phyloP scores from a whole-genome alignment of 2,113 vertebrate species.

The Phylloscopus trochilus region DNA sequence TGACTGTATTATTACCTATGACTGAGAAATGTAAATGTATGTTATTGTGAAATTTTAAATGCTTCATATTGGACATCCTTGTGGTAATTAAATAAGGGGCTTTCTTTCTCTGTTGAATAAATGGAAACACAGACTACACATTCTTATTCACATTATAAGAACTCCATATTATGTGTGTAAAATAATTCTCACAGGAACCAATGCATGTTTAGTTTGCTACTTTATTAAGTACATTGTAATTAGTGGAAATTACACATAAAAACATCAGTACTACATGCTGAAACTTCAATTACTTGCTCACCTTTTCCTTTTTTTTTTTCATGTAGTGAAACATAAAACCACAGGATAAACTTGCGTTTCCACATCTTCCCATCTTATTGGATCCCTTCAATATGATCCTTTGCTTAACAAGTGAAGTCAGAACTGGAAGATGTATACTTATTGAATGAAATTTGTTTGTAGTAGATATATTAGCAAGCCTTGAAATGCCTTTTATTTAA shows the following conservation, averaged over 20 bases:
- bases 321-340: background rate
- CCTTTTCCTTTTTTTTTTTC: background rate
- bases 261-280: background rate
- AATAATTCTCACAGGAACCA: background rate
- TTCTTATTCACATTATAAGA: background rate
- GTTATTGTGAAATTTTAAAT: background rate
- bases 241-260: background rate
- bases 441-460: background rate
- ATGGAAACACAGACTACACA: accelerated
- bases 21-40: background rate
- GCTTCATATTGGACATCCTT: background rate
- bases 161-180: background rate
- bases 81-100: background rate
- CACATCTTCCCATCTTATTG: background rate
- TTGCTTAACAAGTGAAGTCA: background rate
- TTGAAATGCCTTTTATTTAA: background rate
- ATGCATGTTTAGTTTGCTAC: background rate
- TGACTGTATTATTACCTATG: background rate
- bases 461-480: background rate
- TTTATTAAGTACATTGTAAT: background rate
- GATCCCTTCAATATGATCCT: background rate
- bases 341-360: background rate
- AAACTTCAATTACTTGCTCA: background rate
- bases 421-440: background rate
- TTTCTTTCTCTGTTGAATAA: background rate